phyloP scores from a whole-genome alignment of 2,888 invertebrate genomes.

The Aphodius granarius region DNA sequence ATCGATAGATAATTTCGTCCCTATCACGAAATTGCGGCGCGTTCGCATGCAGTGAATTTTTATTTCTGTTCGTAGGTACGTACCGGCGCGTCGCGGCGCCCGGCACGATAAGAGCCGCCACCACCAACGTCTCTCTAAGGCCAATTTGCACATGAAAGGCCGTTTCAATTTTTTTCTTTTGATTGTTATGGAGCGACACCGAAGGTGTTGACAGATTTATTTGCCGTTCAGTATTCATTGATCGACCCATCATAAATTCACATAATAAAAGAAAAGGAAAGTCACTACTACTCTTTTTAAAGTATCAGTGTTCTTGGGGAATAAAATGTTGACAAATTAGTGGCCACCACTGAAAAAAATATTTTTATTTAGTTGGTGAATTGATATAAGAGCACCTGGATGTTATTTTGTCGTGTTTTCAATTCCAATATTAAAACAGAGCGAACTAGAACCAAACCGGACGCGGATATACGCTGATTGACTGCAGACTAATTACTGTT shows the following conservation, averaged over 20 bases:
- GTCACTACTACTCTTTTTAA: too few relatives aligned
- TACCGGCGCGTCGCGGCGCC: neutral
- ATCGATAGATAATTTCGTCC: conserved; percentile 11
- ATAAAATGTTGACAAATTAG: too few relatives aligned
- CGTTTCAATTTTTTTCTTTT: neutral
- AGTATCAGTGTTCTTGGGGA: too few relatives aligned
- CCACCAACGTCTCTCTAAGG: neutral
- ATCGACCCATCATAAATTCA: neutral
- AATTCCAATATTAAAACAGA: conserved; percentile 11
- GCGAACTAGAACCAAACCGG: conserved; percentile 16
- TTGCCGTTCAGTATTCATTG: neutral
- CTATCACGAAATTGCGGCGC: conserved; percentile 4
- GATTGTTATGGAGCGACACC: neutral
- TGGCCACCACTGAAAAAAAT: too few relatives aligned
- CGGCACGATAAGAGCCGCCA: neutral
- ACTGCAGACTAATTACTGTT: conserved; percentile 26
- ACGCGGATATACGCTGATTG: conserved; percentile 28
- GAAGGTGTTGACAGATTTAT: conserved; percentile 5
- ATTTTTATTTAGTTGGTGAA: neutral
- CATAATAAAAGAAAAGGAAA: too few relatives aligned
- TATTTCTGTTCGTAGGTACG: neutral
- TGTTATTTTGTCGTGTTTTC: neutral
- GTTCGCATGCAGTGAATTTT: conserved; percentile 1
- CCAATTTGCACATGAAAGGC: conserved; percentile 9
- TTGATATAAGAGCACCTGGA: neutral